These are phyloP conservation scores for Acromyrmex heyeri DNA, from an alignment of 1,140 invertebrate genomes.

Conservation along the genomic window DNA sequence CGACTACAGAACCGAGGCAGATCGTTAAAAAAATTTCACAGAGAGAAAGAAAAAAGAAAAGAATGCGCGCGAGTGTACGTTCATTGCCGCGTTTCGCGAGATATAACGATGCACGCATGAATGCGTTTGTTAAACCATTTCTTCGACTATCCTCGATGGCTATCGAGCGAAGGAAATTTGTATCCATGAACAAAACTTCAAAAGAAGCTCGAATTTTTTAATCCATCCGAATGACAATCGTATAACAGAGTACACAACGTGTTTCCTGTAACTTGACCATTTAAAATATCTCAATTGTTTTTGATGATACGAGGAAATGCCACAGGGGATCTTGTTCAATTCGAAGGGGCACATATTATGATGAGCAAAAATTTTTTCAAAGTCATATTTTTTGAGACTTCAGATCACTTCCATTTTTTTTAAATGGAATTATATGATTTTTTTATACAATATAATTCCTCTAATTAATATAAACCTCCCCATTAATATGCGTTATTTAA, in stretches of 20 bases:
- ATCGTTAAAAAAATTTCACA: slow-evolving; percentile 52
- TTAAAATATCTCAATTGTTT: too few relatives aligned
- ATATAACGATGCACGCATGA: slow-evolving; percentile 52
- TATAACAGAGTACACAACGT: not conserved
- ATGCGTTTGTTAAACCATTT: slow-evolving; percentile 55
- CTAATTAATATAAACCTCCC: too few relatives aligned
- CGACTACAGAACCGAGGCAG: slow-evolving; percentile 13
- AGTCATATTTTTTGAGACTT: too few relatives aligned
- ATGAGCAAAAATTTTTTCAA: too few relatives aligned
- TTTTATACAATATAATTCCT: too few relatives aligned
- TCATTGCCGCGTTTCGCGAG: slow-evolving; percentile 25
- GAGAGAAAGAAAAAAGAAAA: slow-evolving; percentile 28
- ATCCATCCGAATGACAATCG: not conserved
- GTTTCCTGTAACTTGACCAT: too few relatives aligned
- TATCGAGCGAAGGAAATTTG: slow-evolving; percentile 15
- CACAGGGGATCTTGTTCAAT: too few relatives aligned
- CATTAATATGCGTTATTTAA: too few relatives aligned
- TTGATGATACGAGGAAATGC: too few relatives aligned
- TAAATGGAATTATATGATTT: too few relatives aligned
- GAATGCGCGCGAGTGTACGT: slow-evolving; percentile 43
- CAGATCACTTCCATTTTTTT: too few relatives aligned
- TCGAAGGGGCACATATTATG: too few relatives aligned
- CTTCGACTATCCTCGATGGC: slow-evolving; percentile 35
- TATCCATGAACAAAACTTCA: slow-evolving; percentile 11
- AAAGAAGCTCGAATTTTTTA: not conserved